Conservation (phyloP, 2,113 vertebrate genomes). For the Pipra filicauda region DNA sequence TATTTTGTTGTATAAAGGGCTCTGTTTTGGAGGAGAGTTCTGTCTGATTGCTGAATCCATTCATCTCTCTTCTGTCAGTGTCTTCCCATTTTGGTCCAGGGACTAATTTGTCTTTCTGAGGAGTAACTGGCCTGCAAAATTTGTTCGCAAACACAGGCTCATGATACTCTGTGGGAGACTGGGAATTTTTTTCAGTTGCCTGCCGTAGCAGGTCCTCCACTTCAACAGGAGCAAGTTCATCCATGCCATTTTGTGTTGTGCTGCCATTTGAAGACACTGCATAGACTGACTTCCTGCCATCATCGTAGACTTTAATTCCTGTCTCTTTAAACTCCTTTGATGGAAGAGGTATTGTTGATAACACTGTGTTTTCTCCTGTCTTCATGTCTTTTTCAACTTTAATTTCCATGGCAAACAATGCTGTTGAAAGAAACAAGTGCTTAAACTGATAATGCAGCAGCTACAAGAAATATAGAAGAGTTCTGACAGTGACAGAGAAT, state of each 20-base stretch:
- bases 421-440: slow-evolving; percentile 72
- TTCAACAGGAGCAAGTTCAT: slow-evolving; percentile 81
- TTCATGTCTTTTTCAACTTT: slow-evolving; percentile 89
- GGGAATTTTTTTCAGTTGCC: slow-evolving; percentile 81
- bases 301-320: slow-evolving; percentile 92
- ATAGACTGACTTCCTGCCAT: slow-evolving; percentile 88
- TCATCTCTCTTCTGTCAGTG: slow-evolving; percentile 27
- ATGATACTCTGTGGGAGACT: slow-evolving; percentile 86
- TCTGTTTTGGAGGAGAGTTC: slow-evolving; percentile 18
- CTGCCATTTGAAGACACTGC: slow-evolving; percentile 74
- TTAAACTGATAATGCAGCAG: not conserved
- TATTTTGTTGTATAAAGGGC: slow-evolving; percentile 6
- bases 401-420: slow-evolving; percentile 93
- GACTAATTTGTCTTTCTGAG: slow-evolving; percentile 69
- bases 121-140: slow-evolving; percentile 78
- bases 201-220: slow-evolving; percentile 90
- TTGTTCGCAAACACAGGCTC: slow-evolving; percentile 87
- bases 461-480: not conserved
- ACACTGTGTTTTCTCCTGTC: slow-evolving; percentile 89
- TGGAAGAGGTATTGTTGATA: slow-evolving; percentile 86
- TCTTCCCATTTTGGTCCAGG: slow-evolving; percentile 59
- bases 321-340: slow-evolving; percentile 79
- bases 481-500: not conserved
- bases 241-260: slow-evolving; percentile 61
- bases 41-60: slow-evolving; percentile 42